Evolutionary conservation across 2,113 vertebrate species (phyloP), one percentile per base, ranked within the genome.

Genomic region (Menidia beryllina): DNA sequence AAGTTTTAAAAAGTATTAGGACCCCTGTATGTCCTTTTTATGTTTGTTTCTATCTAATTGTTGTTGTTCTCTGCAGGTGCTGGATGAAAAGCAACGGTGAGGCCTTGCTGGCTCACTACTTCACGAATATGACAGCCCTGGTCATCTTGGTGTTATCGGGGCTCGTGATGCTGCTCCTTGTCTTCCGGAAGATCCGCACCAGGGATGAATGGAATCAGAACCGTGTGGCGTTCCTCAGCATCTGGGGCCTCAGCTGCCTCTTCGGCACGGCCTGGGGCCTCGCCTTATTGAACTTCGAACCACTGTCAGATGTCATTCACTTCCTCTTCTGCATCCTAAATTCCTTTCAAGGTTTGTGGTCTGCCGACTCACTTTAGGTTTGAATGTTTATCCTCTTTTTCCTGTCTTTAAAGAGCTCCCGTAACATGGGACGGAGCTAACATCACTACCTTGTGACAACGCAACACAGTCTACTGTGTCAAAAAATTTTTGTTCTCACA

Each of bases 171-270:
- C 91, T 94, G 1, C 25, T 81, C 74, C 43, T 90, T 26, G 90
- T 94, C 41, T 87, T 89, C 69, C 62, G 55, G 17, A 11, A 92
- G 72, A 91, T 93, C 67, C 83, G 52, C 15, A 76, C 17, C 43
- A 58, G 91, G 21, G 70, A 81, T 0, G 91, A 93, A 21, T 93
- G 92, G 92, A 82, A 51, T 58, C 79, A 86, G 72, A 88, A 82
- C 39, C 61, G 71, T 0, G 86, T 90, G 74, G 83, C 90, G 1
- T 93, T 94, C 48, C 72, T 93, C 79, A 94, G 94, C 56, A 92
- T 94, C 59, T 94, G 91, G 93, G 94, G 94, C 21, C 90, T 94
- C 50, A 93, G 89, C 81, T 91, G 90, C 63, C 89, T 94, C 30
- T 94, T 88, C 3, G 94, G 94, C 10, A 88, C 85, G 9, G 88